phyloP scores from a whole-genome alignment of 92 coral and sea anemone species.

The Phenganax stokvisi region DNA sequence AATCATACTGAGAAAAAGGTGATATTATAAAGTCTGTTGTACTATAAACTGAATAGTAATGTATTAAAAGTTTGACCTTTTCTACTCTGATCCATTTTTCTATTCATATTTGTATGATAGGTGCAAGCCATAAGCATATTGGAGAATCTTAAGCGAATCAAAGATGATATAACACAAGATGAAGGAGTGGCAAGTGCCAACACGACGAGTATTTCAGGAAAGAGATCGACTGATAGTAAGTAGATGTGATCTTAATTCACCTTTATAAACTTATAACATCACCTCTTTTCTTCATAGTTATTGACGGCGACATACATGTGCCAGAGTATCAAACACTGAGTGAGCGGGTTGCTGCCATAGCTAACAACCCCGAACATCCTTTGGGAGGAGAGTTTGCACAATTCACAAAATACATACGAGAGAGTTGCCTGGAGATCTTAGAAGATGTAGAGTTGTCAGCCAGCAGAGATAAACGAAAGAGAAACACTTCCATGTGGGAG shows the following conservation, averaged over 20 bases:
- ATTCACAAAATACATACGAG: constrained; percentile 54
- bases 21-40: background rate
- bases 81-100: background rate
- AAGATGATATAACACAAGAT: constrained; percentile 48
- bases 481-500: background rate
- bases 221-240: constrained; percentile 78
- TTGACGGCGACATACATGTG: constrained; percentile 59
- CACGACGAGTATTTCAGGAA: constrained; percentile 64
- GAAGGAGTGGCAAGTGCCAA: constrained; percentile 66
- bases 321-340: constrained; percentile 95
- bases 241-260: background rate
- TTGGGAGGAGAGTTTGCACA: constrained; percentile 60
- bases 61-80: background rate
- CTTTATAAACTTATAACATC: too few relatives aligned
- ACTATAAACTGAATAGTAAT: background rate
- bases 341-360: constrained; percentile 80
- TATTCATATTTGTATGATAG: constrained; percentile 29
- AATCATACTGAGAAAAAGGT: constrained; percentile 27
- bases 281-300: constrained; percentile 41
- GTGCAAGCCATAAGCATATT: constrained; percentile 87
- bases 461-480: background rate
- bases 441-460: background rate
- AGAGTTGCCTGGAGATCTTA: constrained; percentile 61
- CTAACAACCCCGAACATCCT: constrained; percentile 82
- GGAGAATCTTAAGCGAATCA: constrained; percentile 73